Evolutionary conservation across 2,113 vertebrate genomes (phyloP).

Genomic region (Cryptoleucopteryx plumbea): DNA sequence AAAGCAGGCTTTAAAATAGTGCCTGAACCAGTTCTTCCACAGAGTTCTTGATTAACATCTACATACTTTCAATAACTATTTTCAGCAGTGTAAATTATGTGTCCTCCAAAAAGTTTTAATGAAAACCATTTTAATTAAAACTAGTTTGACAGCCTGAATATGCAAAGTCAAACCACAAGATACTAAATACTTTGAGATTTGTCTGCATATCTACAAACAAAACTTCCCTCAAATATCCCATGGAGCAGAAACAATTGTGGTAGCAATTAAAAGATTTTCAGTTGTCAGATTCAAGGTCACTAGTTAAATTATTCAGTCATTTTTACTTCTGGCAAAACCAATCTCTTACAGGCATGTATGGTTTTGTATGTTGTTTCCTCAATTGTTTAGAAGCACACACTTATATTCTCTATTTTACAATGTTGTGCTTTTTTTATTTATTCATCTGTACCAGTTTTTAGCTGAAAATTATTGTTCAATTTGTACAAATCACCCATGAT

Average conservation of each 20-base stretch:
- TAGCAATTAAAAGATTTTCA: conserved; percentile 44
- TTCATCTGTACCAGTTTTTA: conserved; percentile 51
- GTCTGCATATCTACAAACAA: conserved; percentile 36
- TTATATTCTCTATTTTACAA: conserved; percentile 47
- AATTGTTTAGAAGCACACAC: conserved; percentile 48
- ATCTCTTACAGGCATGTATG: conserved; percentile 44
- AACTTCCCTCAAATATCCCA: conserved; percentile 45
- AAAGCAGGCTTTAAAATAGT: conserved; percentile 58
- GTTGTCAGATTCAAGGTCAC: conserved; percentile 60
- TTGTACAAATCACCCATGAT: conserved; percentile 57
- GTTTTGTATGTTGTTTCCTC: conserved; percentile 17
- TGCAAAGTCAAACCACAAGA: conserved; percentile 42
- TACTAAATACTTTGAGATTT: conserved; percentile 41
- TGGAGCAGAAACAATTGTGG: conserved; percentile 49
- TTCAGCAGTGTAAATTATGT: conserved; percentile 46
- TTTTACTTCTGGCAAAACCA: conserved; percentile 43
- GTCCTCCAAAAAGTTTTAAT: conserved; percentile 47
- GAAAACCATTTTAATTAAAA: conserved; percentile 64
- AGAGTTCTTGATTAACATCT: conserved; percentile 49
- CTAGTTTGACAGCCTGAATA: conserved; percentile 50
- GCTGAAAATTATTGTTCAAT: conserved; percentile 55
- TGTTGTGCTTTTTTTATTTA: conserved; percentile 69
- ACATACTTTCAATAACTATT: conserved; percentile 35
- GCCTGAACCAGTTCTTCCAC: conserved; percentile 39
- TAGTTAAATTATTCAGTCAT: conserved; percentile 39